phyloP scores from a whole-genome alignment of 2,113 vertebrate species.

The Talpa occidentalis region DNA sequence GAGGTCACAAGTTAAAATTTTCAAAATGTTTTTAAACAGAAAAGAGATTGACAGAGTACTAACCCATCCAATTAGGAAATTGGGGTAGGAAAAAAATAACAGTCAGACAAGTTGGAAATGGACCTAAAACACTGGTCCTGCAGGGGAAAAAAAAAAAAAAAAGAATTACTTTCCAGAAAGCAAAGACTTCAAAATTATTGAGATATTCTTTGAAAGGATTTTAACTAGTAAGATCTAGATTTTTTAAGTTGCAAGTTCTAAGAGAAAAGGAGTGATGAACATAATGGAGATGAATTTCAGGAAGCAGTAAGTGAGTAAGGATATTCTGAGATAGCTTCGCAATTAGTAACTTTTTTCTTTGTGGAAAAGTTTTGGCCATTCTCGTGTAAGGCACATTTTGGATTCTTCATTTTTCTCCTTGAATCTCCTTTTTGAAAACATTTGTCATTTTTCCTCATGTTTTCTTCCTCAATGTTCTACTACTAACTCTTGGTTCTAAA shows the following conservation, averaged over 20 bases:
- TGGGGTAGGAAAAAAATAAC: neutral
- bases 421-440: neutral
- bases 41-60: neutral
- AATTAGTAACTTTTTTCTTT: neutral
- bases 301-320: neutral
- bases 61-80: neutral
- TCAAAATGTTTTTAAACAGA: neutral
- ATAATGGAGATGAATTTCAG: neutral
- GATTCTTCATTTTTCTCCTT: neutral
- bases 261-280: neutral
- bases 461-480: neutral
- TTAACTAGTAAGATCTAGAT: neutral
- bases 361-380: neutral
- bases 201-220: neutral
- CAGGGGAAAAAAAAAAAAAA: neutral
- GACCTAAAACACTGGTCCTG: neutral
- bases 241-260: neutral
- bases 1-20: conserved; percentile 27
- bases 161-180: neutral
- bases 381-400: neutral
- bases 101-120: neutral
- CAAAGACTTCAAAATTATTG: neutral
- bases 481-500: neutral
- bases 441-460: neutral
- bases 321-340: neutral